A percentile compares a stretch with the other conserved stretches of the same genome.
Conservation (phyloP, 1,140 invertebrate species). For the Nomia melanderi region DNA sequence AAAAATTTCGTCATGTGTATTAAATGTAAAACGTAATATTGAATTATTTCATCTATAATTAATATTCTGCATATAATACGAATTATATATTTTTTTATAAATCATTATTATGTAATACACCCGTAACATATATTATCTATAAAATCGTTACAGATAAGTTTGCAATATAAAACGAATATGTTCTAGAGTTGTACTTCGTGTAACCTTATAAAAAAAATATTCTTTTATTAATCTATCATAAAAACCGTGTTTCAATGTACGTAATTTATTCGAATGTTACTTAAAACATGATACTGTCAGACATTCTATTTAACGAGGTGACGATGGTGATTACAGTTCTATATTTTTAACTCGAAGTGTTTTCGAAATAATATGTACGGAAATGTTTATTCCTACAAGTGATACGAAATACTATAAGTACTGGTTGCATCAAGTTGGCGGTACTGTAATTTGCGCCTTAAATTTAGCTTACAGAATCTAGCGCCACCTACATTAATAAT, state of each 20-base stretch:
- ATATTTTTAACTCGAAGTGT: too few species aligned
- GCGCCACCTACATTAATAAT: slow-evolving; percentile 59
- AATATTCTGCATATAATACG: neutral
- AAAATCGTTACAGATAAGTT: neutral
- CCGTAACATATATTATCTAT: neutral
- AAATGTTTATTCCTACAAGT: neutral
- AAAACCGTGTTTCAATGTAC: neutral
- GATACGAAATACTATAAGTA: neutral
- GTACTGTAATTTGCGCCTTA: slow-evolving; percentile 28
- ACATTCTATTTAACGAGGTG: neutral
- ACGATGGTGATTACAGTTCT: neutral
- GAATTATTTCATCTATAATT: neutral
- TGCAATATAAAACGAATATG: neutral
- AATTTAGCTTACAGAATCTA: slow-evolving; percentile 18
- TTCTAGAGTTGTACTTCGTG: neutral
- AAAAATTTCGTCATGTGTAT: neutral
- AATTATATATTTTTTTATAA: neutral
- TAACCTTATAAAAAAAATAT: neutral
- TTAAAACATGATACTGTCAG: neutral
- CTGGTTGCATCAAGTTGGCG: slow-evolving; percentile 36
- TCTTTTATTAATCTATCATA: neutral
- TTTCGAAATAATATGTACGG: neutral
- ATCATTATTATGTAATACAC: neutral
- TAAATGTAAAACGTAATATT: neutral
- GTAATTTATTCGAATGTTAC: neutral